Conservation (phyloP, 1,140 invertebrate species). For the Drosophila ercepeae region DNA sequence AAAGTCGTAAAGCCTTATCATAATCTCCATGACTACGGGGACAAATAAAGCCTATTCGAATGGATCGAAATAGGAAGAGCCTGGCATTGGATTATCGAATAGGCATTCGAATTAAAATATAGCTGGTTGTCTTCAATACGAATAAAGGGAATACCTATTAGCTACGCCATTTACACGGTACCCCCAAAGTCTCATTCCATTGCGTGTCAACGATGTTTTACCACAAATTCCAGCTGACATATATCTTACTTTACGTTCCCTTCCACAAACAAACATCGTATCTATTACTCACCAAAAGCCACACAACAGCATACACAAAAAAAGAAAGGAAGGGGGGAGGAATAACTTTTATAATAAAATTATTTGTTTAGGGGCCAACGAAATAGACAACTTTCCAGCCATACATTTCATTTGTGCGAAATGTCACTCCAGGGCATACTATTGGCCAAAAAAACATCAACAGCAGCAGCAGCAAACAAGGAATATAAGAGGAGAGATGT, state of each 20-base stretch:
- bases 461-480: too few relatives aligned
- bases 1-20: conserved; percentile 67
- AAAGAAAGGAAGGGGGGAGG: background rate
- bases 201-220: background rate
- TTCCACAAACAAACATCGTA: conserved; percentile 13
- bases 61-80: background rate
- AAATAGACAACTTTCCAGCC: conserved; percentile 79
- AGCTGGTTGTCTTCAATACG: background rate
- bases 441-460: conserved; percentile 33
- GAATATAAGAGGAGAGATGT: conserved; percentile 43
- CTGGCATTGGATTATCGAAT: background rate
- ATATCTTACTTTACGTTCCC: conserved; percentile 43
- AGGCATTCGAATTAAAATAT: background rate
- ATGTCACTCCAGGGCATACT: conserved; percentile 77
- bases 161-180: conserved; percentile 5
- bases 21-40: conserved; percentile 20
- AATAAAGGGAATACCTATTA: background rate
- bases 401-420: conserved; percentile 79
- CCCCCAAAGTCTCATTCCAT: conserved; percentile 2
- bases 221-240: conserved; percentile 27
- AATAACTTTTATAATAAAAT: conserved; percentile 77
- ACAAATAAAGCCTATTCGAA: conserved; percentile 27
- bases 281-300: conserved; percentile 52
- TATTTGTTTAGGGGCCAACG: conserved; percentile 67
- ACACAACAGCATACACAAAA: conserved; percentile 5